Conservation (phyloP, 2,888 invertebrate species). For the Oscheius sp. region DNA sequence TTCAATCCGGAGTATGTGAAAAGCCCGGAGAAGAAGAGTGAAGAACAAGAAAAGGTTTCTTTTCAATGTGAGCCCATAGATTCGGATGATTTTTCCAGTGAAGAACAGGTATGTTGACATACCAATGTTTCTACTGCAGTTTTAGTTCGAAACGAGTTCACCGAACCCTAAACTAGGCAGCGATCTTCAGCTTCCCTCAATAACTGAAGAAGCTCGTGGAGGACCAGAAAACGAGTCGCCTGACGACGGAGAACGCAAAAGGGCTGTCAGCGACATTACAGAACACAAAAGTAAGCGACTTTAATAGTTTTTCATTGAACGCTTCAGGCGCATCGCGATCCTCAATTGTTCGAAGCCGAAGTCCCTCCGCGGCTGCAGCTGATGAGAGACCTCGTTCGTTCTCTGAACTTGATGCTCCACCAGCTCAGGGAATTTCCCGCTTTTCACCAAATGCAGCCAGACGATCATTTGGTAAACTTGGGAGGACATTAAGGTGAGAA, state of each 20-base stretch:
- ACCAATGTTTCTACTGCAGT: neutral
- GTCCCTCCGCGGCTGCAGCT: constrained; percentile 41
- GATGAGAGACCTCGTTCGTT: constrained; percentile 55
- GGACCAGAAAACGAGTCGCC: constrained; percentile 42
- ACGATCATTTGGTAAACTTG: constrained; percentile 69
- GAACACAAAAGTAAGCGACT: constrained; percentile 15
- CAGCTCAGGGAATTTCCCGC: constrained; percentile 46
- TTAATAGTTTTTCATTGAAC: neutral
- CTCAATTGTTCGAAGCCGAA: constrained; percentile 34
- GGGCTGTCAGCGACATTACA: constrained; percentile 33
- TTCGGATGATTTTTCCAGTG: constrained; percentile 1
- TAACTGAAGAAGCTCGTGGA: constrained; percentile 50
- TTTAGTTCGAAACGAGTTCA: constrained; percentile 25
- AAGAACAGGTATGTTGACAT: constrained; percentile 20
- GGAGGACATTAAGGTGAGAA: constrained; percentile 66
- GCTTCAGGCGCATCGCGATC: constrained; percentile 12
- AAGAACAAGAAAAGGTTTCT: constrained; percentile 18
- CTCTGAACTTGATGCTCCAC: constrained; percentile 61
- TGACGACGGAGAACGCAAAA: constrained; percentile 35
- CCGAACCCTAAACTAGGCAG: constrained; percentile 47
- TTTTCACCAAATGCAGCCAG: constrained; percentile 71
- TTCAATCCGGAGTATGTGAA: constrained; percentile 56
- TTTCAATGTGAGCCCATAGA: constrained; percentile 30
- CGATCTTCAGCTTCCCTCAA: constrained; percentile 49
- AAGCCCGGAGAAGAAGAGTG: constrained; percentile 23